Base-by-base conservation (phyloP, 2,888 invertebrate species). In the Apoda limacodes region DNA sequence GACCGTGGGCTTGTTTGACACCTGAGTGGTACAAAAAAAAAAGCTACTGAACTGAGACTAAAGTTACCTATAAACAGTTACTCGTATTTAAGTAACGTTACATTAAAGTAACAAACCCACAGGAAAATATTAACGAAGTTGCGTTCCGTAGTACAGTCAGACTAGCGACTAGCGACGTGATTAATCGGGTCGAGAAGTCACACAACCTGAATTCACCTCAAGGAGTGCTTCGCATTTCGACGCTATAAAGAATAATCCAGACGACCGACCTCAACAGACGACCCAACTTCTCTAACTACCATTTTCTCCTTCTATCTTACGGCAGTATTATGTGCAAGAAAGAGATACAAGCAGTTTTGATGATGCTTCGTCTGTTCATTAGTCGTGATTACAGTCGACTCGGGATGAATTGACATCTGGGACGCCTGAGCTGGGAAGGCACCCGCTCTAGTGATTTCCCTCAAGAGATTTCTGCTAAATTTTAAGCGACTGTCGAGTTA, bases 371-470 rank as follows among this genome's bases (percentile, higher is more conserved):
- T 61, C 75, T 71, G 72, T 72, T 80, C 78, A 80, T 80, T 80
- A 80, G 78, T 71, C 55, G 67, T 64, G 70, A 69, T 69, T 72
- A 72, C 55, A 45, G 42, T 39, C 43, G 60, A 55, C 49, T 45
- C 56, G 64, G 70, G 72, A 72, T 72, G 71, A 75, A 74, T 74
- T 75, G 75, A 75, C 75, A 75, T 70, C 62, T 65, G 72, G 72
- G 70, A 68, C 66, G 63, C 54, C 53, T 33, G 44, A 42, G 40
- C 47, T 61, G 64, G 69, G 63, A 61, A 67, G 55, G 52, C 55
- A 42, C 52, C 52, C 60, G 58, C 60, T 52, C 59, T 61, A 59
- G 55, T 55, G 55, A 61, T 64, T 71, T 68, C 65, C 72, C 68
- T 65, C 63, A 61, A 55, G 65, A 69, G 66, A 59, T 64, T 64